phyloP scores from a whole-genome alignment of 2,797 vertebrate species.

The Gadopsis marmoratus region DNA sequence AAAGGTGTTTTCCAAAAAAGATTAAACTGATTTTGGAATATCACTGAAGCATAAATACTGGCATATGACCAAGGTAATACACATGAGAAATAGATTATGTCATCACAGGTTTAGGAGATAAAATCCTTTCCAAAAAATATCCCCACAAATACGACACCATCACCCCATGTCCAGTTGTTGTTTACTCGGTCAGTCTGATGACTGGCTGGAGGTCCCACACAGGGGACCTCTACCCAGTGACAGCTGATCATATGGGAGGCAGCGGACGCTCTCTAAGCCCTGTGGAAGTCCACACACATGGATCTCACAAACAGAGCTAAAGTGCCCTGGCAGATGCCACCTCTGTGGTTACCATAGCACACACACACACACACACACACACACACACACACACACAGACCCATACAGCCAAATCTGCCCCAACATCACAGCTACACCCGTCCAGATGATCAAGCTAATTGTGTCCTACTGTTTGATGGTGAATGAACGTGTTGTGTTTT shows the following conservation, averaged over 20 bases:
- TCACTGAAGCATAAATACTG: constrained; percentile 48
- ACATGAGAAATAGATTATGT: constrained; percentile 58
- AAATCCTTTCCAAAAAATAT: constrained; percentile 41
- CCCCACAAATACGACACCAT: constrained; percentile 38
- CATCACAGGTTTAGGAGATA: constrained; percentile 58
- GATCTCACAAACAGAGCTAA: constrained; percentile 78
- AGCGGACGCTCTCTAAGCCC: constrained; percentile 71
- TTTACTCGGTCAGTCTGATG: constrained; percentile 73
- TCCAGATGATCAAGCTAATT: constrained; percentile 78
- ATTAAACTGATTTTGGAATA: constrained; percentile 46
- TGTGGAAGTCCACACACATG: constrained; percentile 81
- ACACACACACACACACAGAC: constrained; percentile 39
- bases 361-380: constrained; percentile 40
- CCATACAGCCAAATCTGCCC: constrained; percentile 57
- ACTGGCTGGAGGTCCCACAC: constrained; percentile 69
- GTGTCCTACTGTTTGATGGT: constrained; percentile 57
- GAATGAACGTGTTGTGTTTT: too few relatives aligned
- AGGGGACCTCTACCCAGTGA: constrained; percentile 67
- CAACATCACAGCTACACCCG: constrained; percentile 56
- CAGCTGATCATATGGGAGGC: constrained; percentile 80
- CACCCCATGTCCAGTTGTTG: constrained; percentile 79
- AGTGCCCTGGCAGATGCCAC: constrained; percentile 80
- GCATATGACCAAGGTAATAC: constrained; percentile 57
- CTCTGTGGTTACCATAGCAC: constrained; percentile 61
- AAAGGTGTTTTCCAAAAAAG: constrained; percentile 45